Base-by-base conservation (phyloP, 1,140 invertebrate genomes). In the Bombus haemorrhoidalis region DNA sequence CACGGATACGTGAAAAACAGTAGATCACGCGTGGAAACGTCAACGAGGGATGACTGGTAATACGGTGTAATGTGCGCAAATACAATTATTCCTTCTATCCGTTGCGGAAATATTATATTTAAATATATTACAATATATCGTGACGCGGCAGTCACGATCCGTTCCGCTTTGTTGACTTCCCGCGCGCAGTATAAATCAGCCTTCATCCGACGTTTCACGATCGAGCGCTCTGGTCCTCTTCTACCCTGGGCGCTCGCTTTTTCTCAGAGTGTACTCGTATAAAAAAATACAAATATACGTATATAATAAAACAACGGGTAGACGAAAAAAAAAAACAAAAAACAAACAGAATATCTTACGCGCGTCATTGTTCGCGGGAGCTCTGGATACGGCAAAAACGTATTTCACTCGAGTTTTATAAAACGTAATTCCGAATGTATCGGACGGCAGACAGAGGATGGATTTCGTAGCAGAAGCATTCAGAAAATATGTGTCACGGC, bases 141-240 rank as follows among this genome's bases (percentile, higher is more conserved):
- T 76, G 82, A 71, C 62, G 64, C n/a, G 37, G 53, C 75, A 78
- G 74, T 78, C 82, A 69, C 64, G 75, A 78, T 59, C 43, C 74
- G 82, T 75, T 83, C 81, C 81, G 81, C 73, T 76, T 77, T 83
- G 81, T 83, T 83, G 81, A 77, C 81, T 83, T 77, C 43, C 74
- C 59, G 64, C n/a, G 74, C 47, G 43, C 39, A 28, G 76, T 83
- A 83, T 83, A 83, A 83, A 83, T 83, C 81, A 83, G 43, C 41
- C 18, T 83, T 77, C 74, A 77, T 77, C 74, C 81, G 81, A 83
- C 81, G 64, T 83, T 68, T 69, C 73, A 34, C 81, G 81, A 83
- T 78, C 74, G 82, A 84, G 47, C 78, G 64, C 72, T 64, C 66
- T 13, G 32, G 39, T 25, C 43, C 64, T 53, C 43, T 68, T 71